phyloP scores from a whole-genome alignment of 2,888 invertebrate species.

The Eretmocerus hayati region DNA sequence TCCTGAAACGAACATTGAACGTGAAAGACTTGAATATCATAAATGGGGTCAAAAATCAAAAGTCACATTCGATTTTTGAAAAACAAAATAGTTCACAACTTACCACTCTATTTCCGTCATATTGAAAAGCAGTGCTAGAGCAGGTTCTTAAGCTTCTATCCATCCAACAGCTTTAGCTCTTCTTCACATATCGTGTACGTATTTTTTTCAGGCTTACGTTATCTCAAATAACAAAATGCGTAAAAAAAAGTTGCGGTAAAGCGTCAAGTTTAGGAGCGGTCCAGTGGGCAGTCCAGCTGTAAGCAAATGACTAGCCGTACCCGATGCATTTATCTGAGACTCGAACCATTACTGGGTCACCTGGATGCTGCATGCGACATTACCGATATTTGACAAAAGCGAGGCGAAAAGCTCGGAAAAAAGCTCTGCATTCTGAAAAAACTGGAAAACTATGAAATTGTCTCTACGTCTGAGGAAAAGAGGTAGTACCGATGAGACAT shows the following conservation, averaged over 20 bases:
- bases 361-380: too few species aligned
- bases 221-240: constrained; percentile 10
- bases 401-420: too few species aligned
- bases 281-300: not conserved
- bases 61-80: not conserved
- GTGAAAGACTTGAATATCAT: not conserved
- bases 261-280: constrained; percentile 5
- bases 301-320: too few species aligned
- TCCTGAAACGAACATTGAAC: constrained; percentile 27
- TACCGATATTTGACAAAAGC: too few species aligned
- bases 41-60: not conserved
- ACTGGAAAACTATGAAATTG: too few species aligned
- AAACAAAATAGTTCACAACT: constrained; percentile 5
- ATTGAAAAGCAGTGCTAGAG: constrained; percentile 16
- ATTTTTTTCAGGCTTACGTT: constrained; percentile 2
- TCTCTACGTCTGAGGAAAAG: too few species aligned
- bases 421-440: too few species aligned
- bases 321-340: too few species aligned
- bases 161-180: not conserved
- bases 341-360: too few species aligned
- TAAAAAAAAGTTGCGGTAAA: constrained; percentile 1
- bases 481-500: too few species aligned
- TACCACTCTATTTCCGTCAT: constrained; percentile 38
- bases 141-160: not conserved
- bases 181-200: constrained; percentile 7